phyloP scores from a whole-genome alignment of 64 coral and sea anemone genomes.

The Montipora efflorescens region DNA sequence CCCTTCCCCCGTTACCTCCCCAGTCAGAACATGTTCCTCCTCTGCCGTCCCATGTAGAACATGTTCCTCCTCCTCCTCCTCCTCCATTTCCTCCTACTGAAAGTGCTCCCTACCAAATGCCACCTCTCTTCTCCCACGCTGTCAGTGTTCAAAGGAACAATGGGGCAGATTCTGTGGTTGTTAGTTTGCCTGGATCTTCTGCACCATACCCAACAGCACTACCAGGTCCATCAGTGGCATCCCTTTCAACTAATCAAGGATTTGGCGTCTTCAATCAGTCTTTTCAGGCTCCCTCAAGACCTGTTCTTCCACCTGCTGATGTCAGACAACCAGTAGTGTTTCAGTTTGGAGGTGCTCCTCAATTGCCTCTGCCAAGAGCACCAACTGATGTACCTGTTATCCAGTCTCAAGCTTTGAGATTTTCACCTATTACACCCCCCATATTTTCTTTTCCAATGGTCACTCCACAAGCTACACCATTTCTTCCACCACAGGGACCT shows the following conservation, averaged over 20 bases:
- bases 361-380: neutral
- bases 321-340: neutral
- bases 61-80: neutral
- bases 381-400: neutral
- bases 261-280: neutral
- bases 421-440: neutral
- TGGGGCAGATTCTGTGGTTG: neutral
- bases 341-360: slow-evolving; percentile 10
- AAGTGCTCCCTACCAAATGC: neutral
- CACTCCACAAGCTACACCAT: neutral
- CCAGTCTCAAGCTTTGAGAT: neutral
- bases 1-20: neutral
- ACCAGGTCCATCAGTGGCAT: neutral
- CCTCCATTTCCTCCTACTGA: neutral
- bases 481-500: neutral
- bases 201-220: neutral
- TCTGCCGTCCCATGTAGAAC: neutral
- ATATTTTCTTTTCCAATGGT: neutral
- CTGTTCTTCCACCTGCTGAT: neutral
- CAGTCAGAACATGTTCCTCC: neutral
- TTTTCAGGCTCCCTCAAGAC: neutral
- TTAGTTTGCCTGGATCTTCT: neutral
- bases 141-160: neutral
- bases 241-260: neutral
- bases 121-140: neutral